Conservation (phyloP, 2,888 invertebrate genomes). For the Parnassius apollo region DNA sequence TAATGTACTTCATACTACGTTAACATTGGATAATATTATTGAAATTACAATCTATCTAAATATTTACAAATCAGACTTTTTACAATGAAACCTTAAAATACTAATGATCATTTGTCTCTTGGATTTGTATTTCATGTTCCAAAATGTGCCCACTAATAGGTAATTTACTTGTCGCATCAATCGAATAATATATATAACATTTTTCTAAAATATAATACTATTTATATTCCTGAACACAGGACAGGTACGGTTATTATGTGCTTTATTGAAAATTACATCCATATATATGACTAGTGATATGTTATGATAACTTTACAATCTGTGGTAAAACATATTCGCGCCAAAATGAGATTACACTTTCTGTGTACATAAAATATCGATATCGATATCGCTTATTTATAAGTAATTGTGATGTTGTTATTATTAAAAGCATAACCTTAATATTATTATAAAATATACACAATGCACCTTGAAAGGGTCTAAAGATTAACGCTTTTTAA, state of each 20-base stretch:
- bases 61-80: slow-evolving; percentile 74
- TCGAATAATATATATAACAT: slow-evolving; percentile 21
- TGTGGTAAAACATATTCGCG: slow-evolving; percentile 57
- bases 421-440: slow-evolving; percentile 32
- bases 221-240: slow-evolving; percentile 70
- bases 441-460: slow-evolving; percentile 39
- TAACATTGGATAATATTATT: slow-evolving; percentile 51
- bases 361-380: slow-evolving; percentile 23
- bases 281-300: slow-evolving; percentile 78
- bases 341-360: slow-evolving; percentile 38
- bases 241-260: slow-evolving; percentile 71
- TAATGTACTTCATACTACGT: slow-evolving; percentile 38
- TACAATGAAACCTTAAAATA: slow-evolving; percentile 45
- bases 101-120: slow-evolving; percentile 27
- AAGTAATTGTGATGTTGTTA: slow-evolving; percentile 36
- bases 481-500: slow-evolving; percentile 35
- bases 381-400: slow-evolving; percentile 26
- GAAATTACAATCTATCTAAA: slow-evolving; percentile 41
- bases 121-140: slow-evolving; percentile 26
- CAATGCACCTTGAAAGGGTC: slow-evolving; percentile 62
- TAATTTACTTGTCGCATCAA: slow-evolving; percentile 13
- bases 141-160: slow-evolving; percentile 16
- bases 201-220: slow-evolving; percentile 33
- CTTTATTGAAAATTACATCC: slow-evolving; percentile 54
- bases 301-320: slow-evolving; percentile 73